Conservation (phyloP, 2,888 invertebrate genomes). For the Mimas tiliae region DNA sequence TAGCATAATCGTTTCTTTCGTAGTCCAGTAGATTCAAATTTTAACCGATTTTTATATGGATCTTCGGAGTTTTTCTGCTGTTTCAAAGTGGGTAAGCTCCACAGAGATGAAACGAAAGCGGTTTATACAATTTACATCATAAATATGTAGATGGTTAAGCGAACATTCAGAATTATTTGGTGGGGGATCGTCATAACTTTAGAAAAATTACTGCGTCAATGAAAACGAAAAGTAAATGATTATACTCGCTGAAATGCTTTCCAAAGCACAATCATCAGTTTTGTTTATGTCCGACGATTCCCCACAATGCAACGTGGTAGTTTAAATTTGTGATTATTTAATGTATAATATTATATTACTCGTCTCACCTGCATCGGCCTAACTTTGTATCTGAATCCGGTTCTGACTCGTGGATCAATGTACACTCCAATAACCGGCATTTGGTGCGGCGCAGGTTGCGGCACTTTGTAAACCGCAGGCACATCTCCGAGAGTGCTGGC, state of each 20-base stretch:
- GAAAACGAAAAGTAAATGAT: slow-evolving; percentile 73
- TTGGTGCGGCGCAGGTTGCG: slow-evolving; percentile 85
- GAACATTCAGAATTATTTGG: slow-evolving; percentile 60
- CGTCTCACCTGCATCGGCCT: slow-evolving; percentile 86
- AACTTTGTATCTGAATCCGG: slow-evolving; percentile 90
- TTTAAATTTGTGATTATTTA: slow-evolving; percentile 46
- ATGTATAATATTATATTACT: slow-evolving; percentile 56
- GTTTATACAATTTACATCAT: slow-evolving; percentile 46
- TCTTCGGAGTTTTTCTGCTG: slow-evolving; percentile 75
- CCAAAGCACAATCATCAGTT: slow-evolving; percentile 71
- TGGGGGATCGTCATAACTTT: slow-evolving; percentile 57
- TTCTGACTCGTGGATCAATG: slow-evolving; percentile 88
- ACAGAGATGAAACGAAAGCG: slow-evolving; percentile 74
- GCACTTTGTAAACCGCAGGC: slow-evolving; percentile 87
- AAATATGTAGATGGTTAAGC: slow-evolving; percentile 69
- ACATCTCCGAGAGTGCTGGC: slow-evolving; percentile 87
- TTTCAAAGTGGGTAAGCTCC: slow-evolving; percentile 50
- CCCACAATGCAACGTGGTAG: slow-evolving; percentile 57
- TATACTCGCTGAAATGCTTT: slow-evolving; percentile 51
- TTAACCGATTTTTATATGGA: slow-evolving; percentile 72
- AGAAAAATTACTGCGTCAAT: slow-evolving; percentile 25
- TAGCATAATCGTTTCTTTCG: slow-evolving; percentile 58
- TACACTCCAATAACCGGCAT: slow-evolving; percentile 89
- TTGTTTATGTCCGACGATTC: slow-evolving; percentile 64
- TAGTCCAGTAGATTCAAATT: slow-evolving; percentile 68